phyloP scores from a whole-genome alignment of 2,888 invertebrate species.

The Tinea trinotella region DNA sequence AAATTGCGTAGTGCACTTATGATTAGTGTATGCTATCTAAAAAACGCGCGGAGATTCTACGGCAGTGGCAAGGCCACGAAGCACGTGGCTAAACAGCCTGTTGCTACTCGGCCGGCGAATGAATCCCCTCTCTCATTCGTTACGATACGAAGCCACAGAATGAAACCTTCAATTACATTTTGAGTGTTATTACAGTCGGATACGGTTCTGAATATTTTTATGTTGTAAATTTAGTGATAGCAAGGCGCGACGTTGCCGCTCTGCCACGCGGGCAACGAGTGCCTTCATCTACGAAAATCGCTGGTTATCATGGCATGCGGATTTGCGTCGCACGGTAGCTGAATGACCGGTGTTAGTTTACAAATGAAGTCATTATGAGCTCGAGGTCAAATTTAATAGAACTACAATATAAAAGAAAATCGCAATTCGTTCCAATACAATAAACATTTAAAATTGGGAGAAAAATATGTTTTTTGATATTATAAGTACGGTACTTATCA shows the following conservation, averaged over 20 bases:
- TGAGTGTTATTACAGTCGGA: not conserved
- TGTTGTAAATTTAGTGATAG: not conserved
- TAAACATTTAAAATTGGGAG: not conserved
- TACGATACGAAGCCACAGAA: not conserved
- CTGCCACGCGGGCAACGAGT: conserved; percentile 27
- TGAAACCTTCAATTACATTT: not conserved
- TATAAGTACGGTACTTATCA: not conserved
- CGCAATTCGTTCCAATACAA: not conserved
- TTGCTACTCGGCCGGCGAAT: conserved; percentile 39
- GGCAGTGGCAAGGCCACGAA: conserved; percentile 59
- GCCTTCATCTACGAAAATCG: conserved; percentile 14
- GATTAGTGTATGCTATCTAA: conserved; percentile 49
- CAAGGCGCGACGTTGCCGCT: conserved; percentile 55
- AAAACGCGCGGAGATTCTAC: conserved; percentile 63
- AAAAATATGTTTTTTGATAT: not conserved
- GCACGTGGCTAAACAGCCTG: conserved; percentile 65
- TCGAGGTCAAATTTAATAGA: conserved; percentile 15
- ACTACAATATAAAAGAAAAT: conserved; percentile 5
- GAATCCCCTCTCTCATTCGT: not conserved
- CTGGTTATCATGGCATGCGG: conserved; percentile 15
- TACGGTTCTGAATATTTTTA: not conserved
- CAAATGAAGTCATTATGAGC: conserved; percentile 17
- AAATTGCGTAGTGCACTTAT: conserved; percentile 18
- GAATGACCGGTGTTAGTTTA: conserved; percentile 16
- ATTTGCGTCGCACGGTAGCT: conserved; percentile 18